Evolutionary conservation across 1,140 invertebrate species (phyloP).

Genomic region (Agraylea sexmaculata): DNA sequence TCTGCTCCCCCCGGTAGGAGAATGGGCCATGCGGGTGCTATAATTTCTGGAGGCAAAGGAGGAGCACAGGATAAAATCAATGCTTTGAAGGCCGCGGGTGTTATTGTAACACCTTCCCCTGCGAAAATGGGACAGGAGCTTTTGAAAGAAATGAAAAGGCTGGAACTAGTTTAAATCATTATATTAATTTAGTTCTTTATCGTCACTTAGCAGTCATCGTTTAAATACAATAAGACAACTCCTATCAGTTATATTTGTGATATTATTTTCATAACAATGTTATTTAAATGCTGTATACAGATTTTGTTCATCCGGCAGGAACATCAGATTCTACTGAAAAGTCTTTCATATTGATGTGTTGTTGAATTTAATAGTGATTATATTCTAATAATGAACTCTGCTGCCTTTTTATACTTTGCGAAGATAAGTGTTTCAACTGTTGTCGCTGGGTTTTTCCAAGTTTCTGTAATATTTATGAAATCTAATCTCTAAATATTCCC

Average conservation of each 20-base stretch:
- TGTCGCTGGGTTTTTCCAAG: no score
- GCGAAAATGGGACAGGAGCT: constrained; percentile 91
- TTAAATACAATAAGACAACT: no score
- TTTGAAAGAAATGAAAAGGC: constrained; percentile 75
- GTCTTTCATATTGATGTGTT: constrained; percentile 11
- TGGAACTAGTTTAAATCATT: constrained; percentile 45
- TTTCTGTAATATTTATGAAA: no score
- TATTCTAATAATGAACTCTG: constrained; percentile 4
- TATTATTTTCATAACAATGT: constrained; percentile 32
- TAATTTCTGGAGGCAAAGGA: constrained; percentile 97
- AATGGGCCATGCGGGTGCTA: constrained; percentile 99
- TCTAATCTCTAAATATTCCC: no score
- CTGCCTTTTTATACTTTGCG: no score
- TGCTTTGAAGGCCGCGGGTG: constrained; percentile 84
- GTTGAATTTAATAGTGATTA: constrained; percentile 7
- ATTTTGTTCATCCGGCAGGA: constrained; percentile 8
- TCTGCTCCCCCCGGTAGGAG: constrained; percentile 94
- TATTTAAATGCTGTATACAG: constrained; percentile 23
- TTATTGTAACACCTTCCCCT: constrained; percentile 89
- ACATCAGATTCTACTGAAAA: constrained; percentile 18
- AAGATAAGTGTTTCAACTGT: no score
- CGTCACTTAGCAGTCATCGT: no score
- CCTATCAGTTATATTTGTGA: constrained; percentile 32
- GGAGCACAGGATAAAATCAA: constrained; percentile 97
- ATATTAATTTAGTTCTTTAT: constrained; percentile 2